Percentiles rank a stretch among this genome's conserved stretches.
Conservation (phyloP, 2,113 vertebrate species). For the Esox niger region DNA sequence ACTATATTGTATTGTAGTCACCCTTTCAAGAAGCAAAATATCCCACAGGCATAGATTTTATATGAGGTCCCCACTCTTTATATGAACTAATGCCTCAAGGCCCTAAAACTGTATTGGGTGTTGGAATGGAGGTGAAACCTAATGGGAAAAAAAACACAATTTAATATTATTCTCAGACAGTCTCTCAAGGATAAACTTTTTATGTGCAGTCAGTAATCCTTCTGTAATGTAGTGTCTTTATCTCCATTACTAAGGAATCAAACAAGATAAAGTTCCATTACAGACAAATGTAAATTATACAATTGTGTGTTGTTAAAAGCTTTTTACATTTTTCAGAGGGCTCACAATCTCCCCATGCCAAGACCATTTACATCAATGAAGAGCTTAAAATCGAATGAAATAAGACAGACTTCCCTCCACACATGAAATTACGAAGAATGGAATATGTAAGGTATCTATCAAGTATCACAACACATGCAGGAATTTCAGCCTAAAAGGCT, state of each 20-base stretch:
- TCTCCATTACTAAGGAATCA: constrained; percentile 23
- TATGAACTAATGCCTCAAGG: constrained; percentile 14
- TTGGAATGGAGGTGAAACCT: constrained; percentile 29
- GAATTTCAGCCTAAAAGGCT: constrained; percentile 45
- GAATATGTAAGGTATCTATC: constrained; percentile 55
- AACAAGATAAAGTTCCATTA: constrained; percentile 40
- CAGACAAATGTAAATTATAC: constrained; percentile 32
- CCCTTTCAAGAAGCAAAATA: not conserved
- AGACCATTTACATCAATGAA: constrained; percentile 43
- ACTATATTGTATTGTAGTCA: too few species aligned
- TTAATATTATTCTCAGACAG: constrained; percentile 27
- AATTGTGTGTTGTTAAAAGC: constrained; percentile 29
- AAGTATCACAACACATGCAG: constrained; percentile 45
- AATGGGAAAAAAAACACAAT: constrained; percentile 1
- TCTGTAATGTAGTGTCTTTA: constrained; percentile 21
- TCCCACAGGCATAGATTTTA: not conserved
- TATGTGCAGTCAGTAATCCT: constrained; percentile 21
- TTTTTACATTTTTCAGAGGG: constrained; percentile 36
- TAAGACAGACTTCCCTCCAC: constrained; percentile 26
- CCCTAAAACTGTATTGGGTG: constrained; percentile 27
- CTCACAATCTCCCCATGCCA: constrained; percentile 35
- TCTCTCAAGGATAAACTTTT: constrained; percentile 25
- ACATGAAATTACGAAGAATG: constrained; percentile 45
- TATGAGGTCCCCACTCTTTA: not conserved
- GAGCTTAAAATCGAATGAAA: constrained; percentile 51